A percentile compares a stretch with the other conserved stretches of the same genome.
phyloP scores from a whole-genome alignment of 2,113 vertebrate genomes.

The Sciurus niger region DNA sequence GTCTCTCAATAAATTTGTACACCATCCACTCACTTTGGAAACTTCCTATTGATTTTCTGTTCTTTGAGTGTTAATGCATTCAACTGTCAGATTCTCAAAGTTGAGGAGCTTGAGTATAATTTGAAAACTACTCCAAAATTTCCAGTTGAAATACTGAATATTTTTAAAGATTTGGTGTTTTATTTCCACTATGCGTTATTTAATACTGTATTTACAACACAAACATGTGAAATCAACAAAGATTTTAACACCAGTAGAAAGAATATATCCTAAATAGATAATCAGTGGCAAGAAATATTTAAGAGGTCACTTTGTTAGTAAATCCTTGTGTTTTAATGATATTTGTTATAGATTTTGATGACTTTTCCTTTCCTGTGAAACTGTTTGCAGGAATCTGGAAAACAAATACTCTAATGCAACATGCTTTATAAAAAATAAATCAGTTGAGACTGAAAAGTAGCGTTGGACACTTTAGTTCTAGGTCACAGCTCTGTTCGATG shows the following conservation, averaged over 20 bases:
- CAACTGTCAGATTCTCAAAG: slow-evolving; percentile 35
- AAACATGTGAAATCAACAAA: not conserved
- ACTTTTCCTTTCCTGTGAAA: not conserved
- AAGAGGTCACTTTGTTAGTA: not conserved
- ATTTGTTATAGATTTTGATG: not conserved
- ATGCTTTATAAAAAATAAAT: not conserved
- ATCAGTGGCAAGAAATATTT: not conserved
- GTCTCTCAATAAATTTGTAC: not conserved
- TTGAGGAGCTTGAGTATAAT: not conserved
- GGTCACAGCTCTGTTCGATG: not conserved
- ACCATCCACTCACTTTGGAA: not conserved
- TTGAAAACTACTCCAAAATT: not conserved
- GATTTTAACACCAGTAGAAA: not conserved
- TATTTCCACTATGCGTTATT: not conserved
- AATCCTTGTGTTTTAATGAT: not conserved
- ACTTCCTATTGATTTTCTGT: slow-evolving; percentile 12
- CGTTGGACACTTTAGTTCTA: not conserved
- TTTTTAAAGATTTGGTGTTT: not conserved
- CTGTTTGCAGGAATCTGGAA: not conserved
- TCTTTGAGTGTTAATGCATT: not conserved
- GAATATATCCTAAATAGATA: not conserved
- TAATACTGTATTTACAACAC: not conserved
- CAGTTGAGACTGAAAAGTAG: not conserved
- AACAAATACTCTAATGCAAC: not conserved
- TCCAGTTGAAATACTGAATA: not conserved